Evolutionary conservation across 2,797 vertebrate species (phyloP).

Genomic region (Microcaecilia unicolor): DNA sequence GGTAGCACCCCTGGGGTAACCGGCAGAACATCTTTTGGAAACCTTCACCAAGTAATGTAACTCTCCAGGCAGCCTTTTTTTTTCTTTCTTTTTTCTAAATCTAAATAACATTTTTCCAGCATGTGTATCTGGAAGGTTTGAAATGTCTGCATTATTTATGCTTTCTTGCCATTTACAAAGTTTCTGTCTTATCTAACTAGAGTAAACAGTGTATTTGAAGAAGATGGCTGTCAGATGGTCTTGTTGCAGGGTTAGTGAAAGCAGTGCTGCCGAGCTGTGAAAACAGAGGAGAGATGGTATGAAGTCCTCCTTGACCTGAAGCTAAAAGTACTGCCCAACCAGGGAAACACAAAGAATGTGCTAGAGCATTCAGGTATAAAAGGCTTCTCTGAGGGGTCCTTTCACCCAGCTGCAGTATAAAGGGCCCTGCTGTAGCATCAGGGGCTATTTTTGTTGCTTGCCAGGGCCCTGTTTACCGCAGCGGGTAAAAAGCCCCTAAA

Average conservation of each 20-base stretch:
- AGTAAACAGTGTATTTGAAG: not conserved
- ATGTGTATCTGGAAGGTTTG: not conserved
- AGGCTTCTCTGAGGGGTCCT: conserved; percentile 29
- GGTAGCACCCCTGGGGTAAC: not conserved
- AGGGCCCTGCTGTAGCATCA: too few relatives aligned
- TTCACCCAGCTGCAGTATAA: conserved; percentile 41
- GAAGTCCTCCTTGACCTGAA: conserved; percentile 29
- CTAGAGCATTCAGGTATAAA: conserved; percentile 55
- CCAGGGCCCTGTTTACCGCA: too few relatives aligned
- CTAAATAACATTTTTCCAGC: not conserved
- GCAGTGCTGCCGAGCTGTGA: not conserved
- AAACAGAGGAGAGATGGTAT: conserved; percentile 17
- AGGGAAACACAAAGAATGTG: conserved; percentile 39
- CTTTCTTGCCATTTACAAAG: not conserved
- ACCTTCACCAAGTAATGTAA: not conserved
- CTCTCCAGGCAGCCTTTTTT: not conserved
- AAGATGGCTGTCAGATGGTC: not conserved
- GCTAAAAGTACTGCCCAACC: conserved; percentile 22
- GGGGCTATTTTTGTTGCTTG: too few relatives aligned
- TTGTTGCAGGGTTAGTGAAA: conserved; percentile 4
- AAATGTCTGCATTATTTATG: not conserved
- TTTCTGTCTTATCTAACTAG: not conserved
- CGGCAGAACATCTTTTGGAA: not conserved
- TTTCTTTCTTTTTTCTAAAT: not conserved
- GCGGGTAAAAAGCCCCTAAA: too few relatives aligned